Conservation (phyloP, 2,888 invertebrate species). For the Clostera curtula region DNA sequence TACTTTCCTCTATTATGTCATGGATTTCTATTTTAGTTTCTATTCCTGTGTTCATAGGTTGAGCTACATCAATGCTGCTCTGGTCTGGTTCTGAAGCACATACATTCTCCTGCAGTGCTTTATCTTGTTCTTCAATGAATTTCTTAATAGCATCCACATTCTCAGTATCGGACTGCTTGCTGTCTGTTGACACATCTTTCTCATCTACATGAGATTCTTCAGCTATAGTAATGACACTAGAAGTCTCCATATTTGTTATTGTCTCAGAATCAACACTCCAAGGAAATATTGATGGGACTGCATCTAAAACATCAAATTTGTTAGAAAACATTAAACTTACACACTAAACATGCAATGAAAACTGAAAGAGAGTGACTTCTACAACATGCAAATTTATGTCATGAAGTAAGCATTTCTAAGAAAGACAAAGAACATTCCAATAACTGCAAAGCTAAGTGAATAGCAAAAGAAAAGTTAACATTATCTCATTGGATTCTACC, state of each 20-base stretch:
- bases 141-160: slow-evolving; percentile 58
- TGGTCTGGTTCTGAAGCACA: slow-evolving; percentile 6
- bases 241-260: slow-evolving; percentile 4
- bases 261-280: slow-evolving; percentile 54
- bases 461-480: slow-evolving; percentile 3
- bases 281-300: slow-evolving; percentile 82
- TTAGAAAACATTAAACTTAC: slow-evolving; percentile 1
- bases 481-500: slow-evolving; percentile 4
- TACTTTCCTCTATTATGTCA: slow-evolving; percentile 26
- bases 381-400: too few species aligned
- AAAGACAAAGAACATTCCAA: too few species aligned
- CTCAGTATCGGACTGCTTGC: slow-evolving; percentile 45
- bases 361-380: too few species aligned
- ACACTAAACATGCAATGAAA: slow-evolving; percentile 15
- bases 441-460: too few species aligned
- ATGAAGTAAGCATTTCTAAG: too few species aligned
- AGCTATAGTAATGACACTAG: slow-evolving; percentile 1
- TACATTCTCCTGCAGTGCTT: slow-evolving; percentile 28
- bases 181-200: slow-evolving; percentile 21
- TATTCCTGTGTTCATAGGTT: too few species aligned
- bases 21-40: too few species aligned
- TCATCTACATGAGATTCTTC: slow-evolving; percentile 9
- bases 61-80: too few species aligned
- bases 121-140: slow-evolving; percentile 53
- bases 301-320: slow-evolving; percentile 55